Conservation (phyloP, 2,797 vertebrate species). For the Darevskia nairensis region DNA sequence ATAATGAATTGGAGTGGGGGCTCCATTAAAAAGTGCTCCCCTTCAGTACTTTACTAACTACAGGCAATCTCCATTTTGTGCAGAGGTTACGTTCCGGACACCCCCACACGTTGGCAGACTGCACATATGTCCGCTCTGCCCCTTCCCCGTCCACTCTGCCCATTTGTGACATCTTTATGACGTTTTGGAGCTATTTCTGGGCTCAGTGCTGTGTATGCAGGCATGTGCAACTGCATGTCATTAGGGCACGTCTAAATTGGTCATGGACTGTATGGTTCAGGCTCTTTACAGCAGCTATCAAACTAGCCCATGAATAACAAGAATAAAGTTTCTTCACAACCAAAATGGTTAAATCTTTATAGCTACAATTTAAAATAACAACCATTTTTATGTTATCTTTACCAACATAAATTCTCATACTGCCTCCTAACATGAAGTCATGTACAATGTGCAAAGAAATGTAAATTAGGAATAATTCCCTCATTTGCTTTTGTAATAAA, state of each 20-base stretch:
- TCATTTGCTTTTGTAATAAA: conserved; percentile 45
- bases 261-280: background rate
- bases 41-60: background rate
- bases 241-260: too few species aligned
- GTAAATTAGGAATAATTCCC: background rate
- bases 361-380: background rate
- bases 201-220: too few species aligned
- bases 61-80: background rate
- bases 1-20: background rate
- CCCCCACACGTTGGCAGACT: too few species aligned
- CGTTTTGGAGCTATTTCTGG: too few species aligned
- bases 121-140: too few species aligned
- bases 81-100: too few species aligned
- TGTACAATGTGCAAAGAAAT: background rate
- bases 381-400: background rate
- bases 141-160: too few species aligned
- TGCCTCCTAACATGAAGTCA: background rate
- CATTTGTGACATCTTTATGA: too few species aligned
- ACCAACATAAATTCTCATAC: background rate
- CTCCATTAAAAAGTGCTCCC: background rate
- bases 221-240: too few species aligned
- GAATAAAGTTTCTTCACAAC: background rate
- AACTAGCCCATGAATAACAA: background rate
- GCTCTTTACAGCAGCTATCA: background rate
- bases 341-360: background rate